Percentiles rank a stretch among this genome's conserved stretches.
These are phyloP conservation scores for Pseudanteris insignis DNA, from an alignment of 2,888 invertebrate genomes.

Conservation along the genomic window DNA sequence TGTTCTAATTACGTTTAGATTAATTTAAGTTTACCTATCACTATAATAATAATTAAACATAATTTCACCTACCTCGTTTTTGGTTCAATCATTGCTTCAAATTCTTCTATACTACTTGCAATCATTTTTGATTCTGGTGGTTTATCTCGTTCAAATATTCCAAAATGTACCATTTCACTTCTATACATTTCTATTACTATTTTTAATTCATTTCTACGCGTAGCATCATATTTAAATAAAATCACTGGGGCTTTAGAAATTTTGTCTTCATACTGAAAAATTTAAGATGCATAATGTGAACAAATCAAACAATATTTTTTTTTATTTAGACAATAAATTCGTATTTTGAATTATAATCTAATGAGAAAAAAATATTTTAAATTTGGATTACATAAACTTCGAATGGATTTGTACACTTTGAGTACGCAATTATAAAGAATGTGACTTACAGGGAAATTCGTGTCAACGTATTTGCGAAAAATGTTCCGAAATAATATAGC, in stretches of 20 bases:
- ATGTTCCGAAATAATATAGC: conserved; percentile 56
- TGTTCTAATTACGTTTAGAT: no score
- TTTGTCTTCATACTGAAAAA: conserved; percentile 63
- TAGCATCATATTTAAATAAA: conserved; percentile 63
- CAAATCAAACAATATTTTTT: background rate
- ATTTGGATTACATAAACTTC: no score
- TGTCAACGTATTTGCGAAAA: conserved; percentile 57
- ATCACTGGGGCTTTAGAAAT: conserved; percentile 55
- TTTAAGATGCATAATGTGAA: background rate
- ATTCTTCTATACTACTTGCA: conserved; percentile 56
- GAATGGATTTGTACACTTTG: no score
- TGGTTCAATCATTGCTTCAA: conserved; percentile 52
- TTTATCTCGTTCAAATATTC: conserved; percentile 61
- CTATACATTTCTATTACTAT: conserved; percentile 58
- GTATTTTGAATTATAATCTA: no score
- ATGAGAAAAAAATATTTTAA: no score
- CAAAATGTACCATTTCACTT: conserved; percentile 59
- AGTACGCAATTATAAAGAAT: no score
- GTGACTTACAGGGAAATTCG: conserved; percentile 55
- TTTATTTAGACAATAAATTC: no score
- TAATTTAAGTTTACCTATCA: no score
- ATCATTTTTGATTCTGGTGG: conserved; percentile 59
- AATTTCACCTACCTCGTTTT: conserved; percentile 60
- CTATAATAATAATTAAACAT: no score
- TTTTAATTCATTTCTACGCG: conserved; percentile 59